Percentiles rank a stretch among this genome's conserved stretches.
phyloP scores from a whole-genome alignment of 2,113 vertebrate species.

The Festucalex cinctus region DNA sequence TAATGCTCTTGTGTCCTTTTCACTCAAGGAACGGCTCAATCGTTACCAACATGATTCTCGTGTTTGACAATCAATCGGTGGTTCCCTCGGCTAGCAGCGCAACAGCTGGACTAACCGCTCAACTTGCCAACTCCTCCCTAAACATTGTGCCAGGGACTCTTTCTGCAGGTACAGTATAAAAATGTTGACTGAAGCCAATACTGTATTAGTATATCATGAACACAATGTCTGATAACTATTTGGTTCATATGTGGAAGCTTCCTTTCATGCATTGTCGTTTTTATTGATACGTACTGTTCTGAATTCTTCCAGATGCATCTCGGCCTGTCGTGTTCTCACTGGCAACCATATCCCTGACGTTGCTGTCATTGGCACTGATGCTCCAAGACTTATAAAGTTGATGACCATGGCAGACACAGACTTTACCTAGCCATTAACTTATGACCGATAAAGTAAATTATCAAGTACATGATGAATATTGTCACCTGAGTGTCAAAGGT shows the following conservation, averaged over 20 bases:
- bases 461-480: no score
- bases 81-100: constrained; percentile 16
- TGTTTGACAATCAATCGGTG: constrained; percentile 7
- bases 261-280: background rate
- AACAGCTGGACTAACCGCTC: background rate
- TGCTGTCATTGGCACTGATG: constrained; percentile 36
- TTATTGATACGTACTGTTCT: background rate
- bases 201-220: background rate
- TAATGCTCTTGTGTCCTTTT: background rate
- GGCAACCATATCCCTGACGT: constrained; percentile 32
- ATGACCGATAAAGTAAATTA: no score
- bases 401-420: background rate
- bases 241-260: background rate
- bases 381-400: constrained; percentile 29
- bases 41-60: constrained; percentile 16
- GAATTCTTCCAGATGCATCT: constrained; percentile 35
- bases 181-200: background rate
- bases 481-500: no score
- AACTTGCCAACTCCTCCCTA: constrained; percentile 9
- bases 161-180: constrained; percentile 32
- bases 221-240: no score
- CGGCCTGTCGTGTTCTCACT: constrained; percentile 13
- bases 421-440: background rate
- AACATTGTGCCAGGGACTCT: constrained; percentile 22
- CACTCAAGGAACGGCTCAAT: constrained; percentile 48